Evolutionary conservation across 2,113 vertebrate species (phyloP).

Genomic region (Eubucco bourcierii): DNA sequence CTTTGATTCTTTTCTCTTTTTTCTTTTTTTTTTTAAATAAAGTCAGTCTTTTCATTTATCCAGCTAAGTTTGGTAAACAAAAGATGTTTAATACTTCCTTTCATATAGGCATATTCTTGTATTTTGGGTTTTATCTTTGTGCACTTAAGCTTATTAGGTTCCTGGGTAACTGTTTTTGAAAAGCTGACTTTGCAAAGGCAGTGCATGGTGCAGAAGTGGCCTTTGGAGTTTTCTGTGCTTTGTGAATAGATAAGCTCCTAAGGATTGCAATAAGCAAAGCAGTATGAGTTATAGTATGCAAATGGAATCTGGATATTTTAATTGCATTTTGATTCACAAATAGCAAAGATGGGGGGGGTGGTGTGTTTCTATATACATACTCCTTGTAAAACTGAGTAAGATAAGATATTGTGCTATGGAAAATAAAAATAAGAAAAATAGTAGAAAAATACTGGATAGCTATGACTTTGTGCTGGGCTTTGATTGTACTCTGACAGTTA

Average conservation of each 20-base stretch:
- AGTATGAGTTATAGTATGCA: background rate
- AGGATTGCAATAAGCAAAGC: background rate
- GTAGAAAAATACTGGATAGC: background rate
- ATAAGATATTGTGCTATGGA: background rate
- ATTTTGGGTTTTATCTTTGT: slow-evolving; percentile 54
- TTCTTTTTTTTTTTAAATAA: slow-evolving; percentile 53
- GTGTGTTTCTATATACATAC: background rate
- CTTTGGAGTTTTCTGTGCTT: slow-evolving; percentile 3
- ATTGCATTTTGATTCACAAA: background rate
- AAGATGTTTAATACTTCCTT: slow-evolving; percentile 65
- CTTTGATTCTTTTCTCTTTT: slow-evolving; percentile 51
- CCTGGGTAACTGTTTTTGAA: slow-evolving; percentile 29
- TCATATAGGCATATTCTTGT: slow-evolving; percentile 54
- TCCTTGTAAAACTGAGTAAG: background rate
- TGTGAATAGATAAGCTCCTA: background rate
- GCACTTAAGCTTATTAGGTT: slow-evolving; percentile 60
- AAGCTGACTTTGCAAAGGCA: slow-evolving; percentile 30
- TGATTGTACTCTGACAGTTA: background rate
- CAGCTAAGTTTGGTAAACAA: slow-evolving; percentile 69
- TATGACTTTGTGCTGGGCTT: background rate
- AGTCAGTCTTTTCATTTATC: slow-evolving; percentile 67
- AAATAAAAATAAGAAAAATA: background rate
- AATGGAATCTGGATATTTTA: background rate
- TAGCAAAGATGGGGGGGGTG: background rate
- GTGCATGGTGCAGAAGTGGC: background rate